A percentile compares a stretch with the other conserved stretches of the same genome.
Evolutionary conservation across 2,113 vertebrate genomes (phyloP).

Genomic region (Empidonax traillii): DNA sequence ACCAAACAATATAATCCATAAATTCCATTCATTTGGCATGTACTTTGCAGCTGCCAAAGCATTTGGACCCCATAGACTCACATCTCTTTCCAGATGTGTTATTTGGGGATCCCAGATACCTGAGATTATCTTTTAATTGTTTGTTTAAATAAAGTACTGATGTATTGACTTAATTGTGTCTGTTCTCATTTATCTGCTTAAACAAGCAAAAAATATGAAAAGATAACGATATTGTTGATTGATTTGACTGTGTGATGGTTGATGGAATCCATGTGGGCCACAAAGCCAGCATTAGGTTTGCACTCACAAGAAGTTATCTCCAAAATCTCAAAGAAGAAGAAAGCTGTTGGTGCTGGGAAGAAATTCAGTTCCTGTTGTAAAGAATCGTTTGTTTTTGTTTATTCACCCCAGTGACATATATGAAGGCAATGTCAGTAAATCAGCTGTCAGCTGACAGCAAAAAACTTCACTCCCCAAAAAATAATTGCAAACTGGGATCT

Average conservation of each 20-base stretch:
- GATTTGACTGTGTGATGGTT: background rate
- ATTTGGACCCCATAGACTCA: background rate
- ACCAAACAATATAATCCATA: background rate
- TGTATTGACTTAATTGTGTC: background rate
- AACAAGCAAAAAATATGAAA: conserved; percentile 2
- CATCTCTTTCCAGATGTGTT: background rate
- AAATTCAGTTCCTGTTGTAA: conserved; percentile 18
- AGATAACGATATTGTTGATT: background rate
- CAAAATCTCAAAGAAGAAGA: background rate
- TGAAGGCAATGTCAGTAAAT: conserved; percentile 22
- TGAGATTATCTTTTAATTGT: conserved; percentile 15
- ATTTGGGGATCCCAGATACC: background rate
- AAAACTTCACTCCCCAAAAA: background rate
- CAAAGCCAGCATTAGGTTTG: background rate
- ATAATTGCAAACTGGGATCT: background rate
- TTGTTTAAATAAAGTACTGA: background rate
- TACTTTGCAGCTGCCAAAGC: background rate
- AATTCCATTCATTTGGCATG: background rate
- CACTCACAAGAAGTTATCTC: background rate
- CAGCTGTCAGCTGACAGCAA: background rate
- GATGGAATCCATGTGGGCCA: background rate
- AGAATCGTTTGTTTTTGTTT: conserved; percentile 13
- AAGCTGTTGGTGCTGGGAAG: background rate
- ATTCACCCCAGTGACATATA: background rate
- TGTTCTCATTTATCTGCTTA: conserved; percentile 18